These are phyloP conservation scores for Neostethus bicornis DNA, from an alignment of 2,797 vertebrate genomes.

Conservation along the genomic window DNA sequence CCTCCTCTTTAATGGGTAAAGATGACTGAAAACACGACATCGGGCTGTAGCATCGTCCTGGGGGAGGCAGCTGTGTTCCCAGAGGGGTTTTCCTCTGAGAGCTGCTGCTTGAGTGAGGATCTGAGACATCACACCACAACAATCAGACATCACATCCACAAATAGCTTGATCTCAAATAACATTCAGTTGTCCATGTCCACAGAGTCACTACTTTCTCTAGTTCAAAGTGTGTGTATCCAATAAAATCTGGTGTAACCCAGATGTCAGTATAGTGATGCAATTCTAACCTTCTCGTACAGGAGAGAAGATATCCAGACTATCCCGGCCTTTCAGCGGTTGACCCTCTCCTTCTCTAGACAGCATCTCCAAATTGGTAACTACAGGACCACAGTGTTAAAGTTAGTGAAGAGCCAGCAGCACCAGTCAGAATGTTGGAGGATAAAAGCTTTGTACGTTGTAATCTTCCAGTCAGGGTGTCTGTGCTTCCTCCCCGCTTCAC, in stretches of 20 bases:
- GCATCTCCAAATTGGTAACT: conserved; percentile 53
- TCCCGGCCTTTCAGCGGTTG: conserved; percentile 45
- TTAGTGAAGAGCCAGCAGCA: conserved; percentile 2
- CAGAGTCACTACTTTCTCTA: too few relatives aligned
- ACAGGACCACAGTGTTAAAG: conserved; percentile 17
- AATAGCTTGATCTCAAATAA: too few relatives aligned
- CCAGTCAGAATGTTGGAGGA: rapidly evolving
- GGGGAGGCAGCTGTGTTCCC: conserved; percentile 70
- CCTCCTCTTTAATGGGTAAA: conserved; percentile 86
- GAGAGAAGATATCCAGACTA: conserved; percentile 75
- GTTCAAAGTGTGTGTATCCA: too few relatives aligned
- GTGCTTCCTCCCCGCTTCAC: background rate
- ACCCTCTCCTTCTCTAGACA: conserved; percentile 57
- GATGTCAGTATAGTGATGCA: too few relatives aligned
- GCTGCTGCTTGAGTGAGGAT: conserved; percentile 75
- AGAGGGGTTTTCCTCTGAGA: conserved; percentile 80
- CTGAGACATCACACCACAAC: conserved; percentile 52
- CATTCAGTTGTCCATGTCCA: too few relatives aligned
- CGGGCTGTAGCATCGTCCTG: conserved; percentile 79
- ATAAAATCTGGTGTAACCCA: too few relatives aligned
- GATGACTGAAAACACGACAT: conserved; percentile 78
- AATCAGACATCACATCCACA: background rate
- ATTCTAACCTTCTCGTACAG: conserved; percentile 83
- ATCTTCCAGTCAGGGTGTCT: conserved; percentile 31
- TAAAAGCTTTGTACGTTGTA: conserved; percentile 35